Conservation (phyloP, 2,888 invertebrate genomes). For the Lepidocyrtinus sp. region DNA sequence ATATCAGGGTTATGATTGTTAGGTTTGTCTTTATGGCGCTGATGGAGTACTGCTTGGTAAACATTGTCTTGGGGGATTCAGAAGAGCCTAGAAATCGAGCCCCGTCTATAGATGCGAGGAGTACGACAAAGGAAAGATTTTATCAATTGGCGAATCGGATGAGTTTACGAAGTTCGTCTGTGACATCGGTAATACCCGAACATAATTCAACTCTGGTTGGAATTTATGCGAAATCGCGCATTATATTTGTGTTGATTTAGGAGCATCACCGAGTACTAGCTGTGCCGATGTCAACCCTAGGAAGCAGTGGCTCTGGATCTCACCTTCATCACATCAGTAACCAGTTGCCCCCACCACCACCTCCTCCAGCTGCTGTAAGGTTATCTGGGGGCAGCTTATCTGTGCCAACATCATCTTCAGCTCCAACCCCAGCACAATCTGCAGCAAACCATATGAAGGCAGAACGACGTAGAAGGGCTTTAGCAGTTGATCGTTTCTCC, state of each 20-base stretch:
- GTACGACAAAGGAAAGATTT: constrained; percentile 59
- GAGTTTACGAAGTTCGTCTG: constrained; percentile 64
- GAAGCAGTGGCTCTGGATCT: constrained; percentile 10
- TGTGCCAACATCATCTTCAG: constrained; percentile 73
- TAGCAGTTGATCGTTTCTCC: constrained; percentile 82
- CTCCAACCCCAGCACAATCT: constrained; percentile 74
- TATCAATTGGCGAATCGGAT: constrained; percentile 66
- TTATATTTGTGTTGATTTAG: constrained; percentile 5
- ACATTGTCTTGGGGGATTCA: constrained; percentile 85
- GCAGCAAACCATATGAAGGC: constrained; percentile 37
- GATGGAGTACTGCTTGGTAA: constrained; percentile 93
- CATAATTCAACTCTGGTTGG: neutral
- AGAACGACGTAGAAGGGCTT: constrained; percentile 68
- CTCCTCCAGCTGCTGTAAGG: constrained; percentile 32
- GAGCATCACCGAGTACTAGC: constrained; percentile 51
- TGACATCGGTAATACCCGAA: constrained; percentile 35
- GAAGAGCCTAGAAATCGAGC: constrained; percentile 71
- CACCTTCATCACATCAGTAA: constrained; percentile 37
- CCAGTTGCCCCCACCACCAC: constrained; percentile 44
- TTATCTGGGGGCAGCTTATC: constrained; percentile 7
- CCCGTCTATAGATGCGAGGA: constrained; percentile 47
- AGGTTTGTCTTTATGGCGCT: constrained; percentile 94
- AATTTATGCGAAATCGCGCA: too few relatives aligned
- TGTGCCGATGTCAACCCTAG: constrained; percentile 37
- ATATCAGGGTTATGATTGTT: too few relatives aligned